These are phyloP conservation scores for Holothuria glaberrima DNA, from an alignment of 35 echinoderm and acorn worm species.

Conservation along the genomic window DNA sequence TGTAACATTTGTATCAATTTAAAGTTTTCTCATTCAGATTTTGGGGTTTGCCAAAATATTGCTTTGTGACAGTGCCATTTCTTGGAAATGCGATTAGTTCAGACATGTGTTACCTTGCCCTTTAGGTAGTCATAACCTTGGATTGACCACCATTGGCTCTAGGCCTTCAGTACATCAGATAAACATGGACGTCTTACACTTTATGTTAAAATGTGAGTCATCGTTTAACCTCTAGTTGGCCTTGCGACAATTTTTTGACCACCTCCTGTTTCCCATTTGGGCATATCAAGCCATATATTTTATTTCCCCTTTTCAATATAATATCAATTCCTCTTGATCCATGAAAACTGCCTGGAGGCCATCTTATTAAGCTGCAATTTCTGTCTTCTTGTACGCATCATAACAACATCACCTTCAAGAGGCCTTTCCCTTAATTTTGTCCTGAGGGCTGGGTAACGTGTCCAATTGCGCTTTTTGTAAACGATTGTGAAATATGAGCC, in stretches of 20 bases:
- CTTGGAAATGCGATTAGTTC: slow-evolving; percentile 21
- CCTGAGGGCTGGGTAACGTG: slow-evolving; percentile 45
- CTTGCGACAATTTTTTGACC: slow-evolving; percentile 9
- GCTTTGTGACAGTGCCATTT: background rate
- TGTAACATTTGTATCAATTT: no score
- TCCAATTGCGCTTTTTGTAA: slow-evolving; percentile 46
- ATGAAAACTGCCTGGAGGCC: slow-evolving; percentile 17
- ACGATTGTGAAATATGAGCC: slow-evolving; percentile 47
- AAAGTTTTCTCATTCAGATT: background rate
- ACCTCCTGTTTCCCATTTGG: slow-evolving; percentile 24
- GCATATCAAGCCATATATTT: slow-evolving; percentile 25
- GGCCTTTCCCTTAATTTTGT: slow-evolving; percentile 55
- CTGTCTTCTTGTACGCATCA: slow-evolving; percentile 40
- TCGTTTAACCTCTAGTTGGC: slow-evolving; percentile 45
- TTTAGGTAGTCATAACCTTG: background rate
- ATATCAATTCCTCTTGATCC: slow-evolving; percentile 43
- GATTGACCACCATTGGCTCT: background rate
- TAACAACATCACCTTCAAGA: slow-evolving; percentile 48
- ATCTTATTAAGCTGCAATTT: slow-evolving; percentile 54
- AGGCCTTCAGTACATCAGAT: background rate
- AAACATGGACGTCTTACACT: background rate
- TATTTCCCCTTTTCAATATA: slow-evolving; percentile 48
- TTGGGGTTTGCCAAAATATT: background rate
- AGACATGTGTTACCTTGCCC: background rate
- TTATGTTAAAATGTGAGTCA: slow-evolving; percentile 20